A percentile compares a stretch with the other conserved stretches of the same genome.
Conservation (phyloP, 2,888 invertebrate genomes). For the Axea sp. region DNA sequence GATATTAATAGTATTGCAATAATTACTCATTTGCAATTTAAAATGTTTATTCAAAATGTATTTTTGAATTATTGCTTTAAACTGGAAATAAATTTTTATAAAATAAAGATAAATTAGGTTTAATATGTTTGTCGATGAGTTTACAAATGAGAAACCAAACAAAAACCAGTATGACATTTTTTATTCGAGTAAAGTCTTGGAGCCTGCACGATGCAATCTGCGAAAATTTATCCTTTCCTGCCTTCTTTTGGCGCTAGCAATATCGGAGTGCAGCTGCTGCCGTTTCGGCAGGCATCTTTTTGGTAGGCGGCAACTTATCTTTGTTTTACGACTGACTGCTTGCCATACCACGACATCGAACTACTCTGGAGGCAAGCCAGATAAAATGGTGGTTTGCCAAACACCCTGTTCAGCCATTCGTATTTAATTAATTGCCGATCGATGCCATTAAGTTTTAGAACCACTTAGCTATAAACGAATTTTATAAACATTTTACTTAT, state of each 20-base stretch:
- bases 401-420: conserved; percentile 61
- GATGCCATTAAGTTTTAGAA: conserved; percentile 37
- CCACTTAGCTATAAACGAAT: conserved; percentile 17
- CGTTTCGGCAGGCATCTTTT: conserved; percentile 76
- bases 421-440: conserved; percentile 68
- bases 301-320: conserved; percentile 79
- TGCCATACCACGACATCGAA: conserved; percentile 70
- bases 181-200: conserved; percentile 36
- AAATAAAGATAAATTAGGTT: too few species aligned
- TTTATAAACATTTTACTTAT: conserved; percentile 13
- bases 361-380: conserved; percentile 65
- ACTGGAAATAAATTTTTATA: too few species aligned
- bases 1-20: too few species aligned
- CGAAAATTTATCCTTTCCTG: conserved; percentile 75
- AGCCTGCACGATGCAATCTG: conserved; percentile 71
- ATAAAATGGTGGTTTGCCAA: conserved; percentile 71
- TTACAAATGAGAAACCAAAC: background rate
- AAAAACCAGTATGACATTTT: conserved; percentile 16
- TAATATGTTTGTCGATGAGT: background rate
- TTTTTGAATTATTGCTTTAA: too few species aligned
- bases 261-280: conserved; percentile 73
- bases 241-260: conserved; percentile 75
- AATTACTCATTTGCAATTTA: too few species aligned
- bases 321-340: conserved; percentile 77
- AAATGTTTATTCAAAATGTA: too few species aligned